Conservation (phyloP, 1,140 invertebrate genomes). For the Plectrocnemia conspersa region DNA sequence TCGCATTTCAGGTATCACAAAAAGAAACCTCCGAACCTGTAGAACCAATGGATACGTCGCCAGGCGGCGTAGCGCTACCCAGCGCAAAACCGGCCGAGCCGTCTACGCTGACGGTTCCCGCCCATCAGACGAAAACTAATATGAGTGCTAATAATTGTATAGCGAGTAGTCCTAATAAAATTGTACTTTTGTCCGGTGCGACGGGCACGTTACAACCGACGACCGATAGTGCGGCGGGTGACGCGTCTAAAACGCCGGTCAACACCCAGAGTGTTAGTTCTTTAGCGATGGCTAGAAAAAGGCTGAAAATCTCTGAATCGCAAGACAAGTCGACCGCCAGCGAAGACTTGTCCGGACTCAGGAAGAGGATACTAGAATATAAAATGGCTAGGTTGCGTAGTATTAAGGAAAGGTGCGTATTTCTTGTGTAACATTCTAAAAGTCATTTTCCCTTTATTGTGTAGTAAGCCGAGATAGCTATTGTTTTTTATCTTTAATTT, state of each 20-base stretch:
- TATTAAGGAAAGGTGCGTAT: constrained; percentile 46
- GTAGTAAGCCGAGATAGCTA: too few species aligned
- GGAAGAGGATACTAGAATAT: constrained; percentile 47
- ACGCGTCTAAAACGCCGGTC: not conserved
- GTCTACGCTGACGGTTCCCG: not conserved
- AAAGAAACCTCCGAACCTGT: constrained; percentile 19
- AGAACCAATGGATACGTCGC: constrained; percentile 29
- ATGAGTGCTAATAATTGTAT: constrained; percentile 5
- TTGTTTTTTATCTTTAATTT: too few species aligned
- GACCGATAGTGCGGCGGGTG: constrained; percentile 1
- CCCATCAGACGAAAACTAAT: constrained; percentile 9
- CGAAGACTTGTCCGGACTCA: constrained; percentile 40
- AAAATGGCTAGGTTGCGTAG: constrained; percentile 45
- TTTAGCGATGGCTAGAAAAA: constrained; percentile 41
- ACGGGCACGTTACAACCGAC: constrained; percentile 3
- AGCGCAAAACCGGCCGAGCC: too few species aligned
- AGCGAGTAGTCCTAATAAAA: constrained; percentile 15
- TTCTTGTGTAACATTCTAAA: not conserved
- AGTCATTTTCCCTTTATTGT: too few species aligned
- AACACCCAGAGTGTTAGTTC: constrained; percentile 39
- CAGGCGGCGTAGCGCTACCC: not conserved
- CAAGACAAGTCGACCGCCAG: constrained; percentile 37
- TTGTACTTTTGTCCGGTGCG: not conserved
- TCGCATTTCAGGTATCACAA: constrained; percentile 17
- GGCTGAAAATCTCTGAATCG: constrained; percentile 42